phyloP scores from a whole-genome alignment of 2,888 invertebrate species.

The Cacoxenus indagator region DNA sequence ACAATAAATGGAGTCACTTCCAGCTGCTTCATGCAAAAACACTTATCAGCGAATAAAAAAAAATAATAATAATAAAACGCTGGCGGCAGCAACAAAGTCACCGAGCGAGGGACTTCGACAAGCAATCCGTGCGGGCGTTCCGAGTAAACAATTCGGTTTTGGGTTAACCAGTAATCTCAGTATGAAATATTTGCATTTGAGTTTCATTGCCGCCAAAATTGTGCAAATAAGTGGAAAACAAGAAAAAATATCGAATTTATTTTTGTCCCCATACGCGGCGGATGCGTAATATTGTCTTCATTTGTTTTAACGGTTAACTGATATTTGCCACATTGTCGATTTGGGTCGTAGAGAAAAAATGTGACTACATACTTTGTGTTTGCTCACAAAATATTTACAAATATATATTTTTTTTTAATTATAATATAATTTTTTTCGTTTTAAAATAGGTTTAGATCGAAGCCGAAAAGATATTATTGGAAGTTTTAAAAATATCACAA shows the following conservation, averaged over 20 bases:
- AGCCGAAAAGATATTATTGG: too few relatives aligned
- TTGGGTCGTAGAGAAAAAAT: conserved; percentile 2
- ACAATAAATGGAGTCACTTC: conserved; percentile 3
- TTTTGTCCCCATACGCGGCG: neutral
- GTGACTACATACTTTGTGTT: neutral
- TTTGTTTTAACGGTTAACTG: conserved; percentile 51
- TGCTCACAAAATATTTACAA: neutral
- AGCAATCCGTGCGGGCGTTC: too few relatives aligned
- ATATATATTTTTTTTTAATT: neutral
- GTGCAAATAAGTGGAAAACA: neutral
- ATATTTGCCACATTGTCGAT: conserved; percentile 42
- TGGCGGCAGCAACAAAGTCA: too few relatives aligned
- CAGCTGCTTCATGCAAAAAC: neutral
- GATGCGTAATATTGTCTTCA: neutral
- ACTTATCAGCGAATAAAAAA: neutral
- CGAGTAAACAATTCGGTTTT: too few relatives aligned
- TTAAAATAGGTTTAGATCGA: neutral
- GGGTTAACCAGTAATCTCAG: too few relatives aligned
- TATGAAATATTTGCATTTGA: conserved; percentile 15
- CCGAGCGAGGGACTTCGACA: too few relatives aligned
- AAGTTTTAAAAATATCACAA: too few relatives aligned
- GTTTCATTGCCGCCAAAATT: conserved; percentile 4
- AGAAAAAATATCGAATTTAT: neutral
- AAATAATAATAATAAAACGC: too few relatives aligned
- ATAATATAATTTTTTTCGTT: neutral